Evolutionary conservation across 1,140 invertebrate genomes (phyloP).

Genomic region (Aphis craccivora): DNA sequence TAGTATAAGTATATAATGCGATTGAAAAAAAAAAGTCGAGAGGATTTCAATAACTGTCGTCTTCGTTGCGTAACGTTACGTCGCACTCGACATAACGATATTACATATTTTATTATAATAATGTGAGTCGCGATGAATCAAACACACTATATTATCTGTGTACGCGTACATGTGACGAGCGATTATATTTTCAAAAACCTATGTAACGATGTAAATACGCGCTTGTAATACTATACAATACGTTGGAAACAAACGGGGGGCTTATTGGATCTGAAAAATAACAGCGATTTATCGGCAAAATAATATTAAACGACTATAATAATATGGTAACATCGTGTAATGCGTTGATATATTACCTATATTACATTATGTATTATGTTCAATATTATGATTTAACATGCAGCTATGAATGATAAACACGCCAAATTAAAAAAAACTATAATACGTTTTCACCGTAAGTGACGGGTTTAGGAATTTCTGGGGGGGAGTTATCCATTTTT

Average conservation of each 20-base stretch:
- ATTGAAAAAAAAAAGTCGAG: not conserved
- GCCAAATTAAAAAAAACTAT: not conserved
- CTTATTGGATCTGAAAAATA: no score
- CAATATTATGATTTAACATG: not conserved
- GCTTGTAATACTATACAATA: not conserved
- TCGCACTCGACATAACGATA: not conserved
- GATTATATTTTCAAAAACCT: not conserved
- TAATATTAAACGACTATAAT: no score
- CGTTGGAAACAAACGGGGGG: no score
- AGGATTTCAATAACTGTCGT: slow-evolving; percentile 22
- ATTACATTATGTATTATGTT: no score
- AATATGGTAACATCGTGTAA: no score
- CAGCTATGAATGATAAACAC: not conserved
- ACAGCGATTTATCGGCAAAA: not conserved
- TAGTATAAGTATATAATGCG: not conserved
- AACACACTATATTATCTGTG: not conserved
- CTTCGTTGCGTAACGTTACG: not conserved
- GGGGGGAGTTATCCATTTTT: not conserved
- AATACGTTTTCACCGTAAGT: not conserved
- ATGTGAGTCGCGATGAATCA: not conserved
- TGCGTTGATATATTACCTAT: no score
- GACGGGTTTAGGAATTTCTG: not conserved
- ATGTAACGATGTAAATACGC: not conserved
- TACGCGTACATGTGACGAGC: not conserved
- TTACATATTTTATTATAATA: not conserved